phyloP scores from a whole-genome alignment of 2,113 vertebrate genomes.

The Apteryx owenii region DNA sequence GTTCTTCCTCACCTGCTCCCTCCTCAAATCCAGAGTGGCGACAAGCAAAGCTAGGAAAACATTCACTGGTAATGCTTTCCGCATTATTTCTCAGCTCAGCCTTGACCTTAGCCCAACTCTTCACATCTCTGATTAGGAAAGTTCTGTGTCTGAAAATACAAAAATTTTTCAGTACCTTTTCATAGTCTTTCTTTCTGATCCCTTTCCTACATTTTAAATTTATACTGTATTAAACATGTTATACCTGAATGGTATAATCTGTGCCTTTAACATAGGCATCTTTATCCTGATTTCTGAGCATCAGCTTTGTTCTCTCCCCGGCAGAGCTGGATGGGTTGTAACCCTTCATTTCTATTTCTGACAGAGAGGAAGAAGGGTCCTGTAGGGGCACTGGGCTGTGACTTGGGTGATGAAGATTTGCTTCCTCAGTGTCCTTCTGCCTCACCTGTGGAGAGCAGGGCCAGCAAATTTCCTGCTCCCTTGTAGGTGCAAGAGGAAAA shows the following conservation, averaged over 20 bases:
- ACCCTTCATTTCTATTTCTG: background rate
- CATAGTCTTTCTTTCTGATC: background rate
- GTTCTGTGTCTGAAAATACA: background rate
- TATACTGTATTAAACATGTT: background rate
- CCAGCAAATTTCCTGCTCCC: background rate
- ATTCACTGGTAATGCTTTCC: background rate
- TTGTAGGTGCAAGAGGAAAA: background rate
- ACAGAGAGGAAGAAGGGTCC: background rate
- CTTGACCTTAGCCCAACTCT: background rate
- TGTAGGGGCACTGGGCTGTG: background rate
- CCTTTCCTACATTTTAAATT: background rate
- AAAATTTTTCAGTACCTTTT: background rate
- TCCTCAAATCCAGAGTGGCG: background rate
- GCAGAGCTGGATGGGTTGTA: background rate
- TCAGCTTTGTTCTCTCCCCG: fast-evolving
- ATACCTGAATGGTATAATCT: background rate
- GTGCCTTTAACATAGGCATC: background rate
- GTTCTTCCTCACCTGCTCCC: background rate
- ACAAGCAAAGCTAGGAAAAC: background rate
- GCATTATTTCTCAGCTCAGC: background rate
- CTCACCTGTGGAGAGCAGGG: background rate
- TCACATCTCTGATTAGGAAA: background rate
- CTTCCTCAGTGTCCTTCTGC: background rate
- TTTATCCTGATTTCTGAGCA: background rate
- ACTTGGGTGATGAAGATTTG: background rate